Evolutionary conservation across 2,888 invertebrate genomes (phyloP), one percentile per base, ranked within the genome.

Genomic region (Drosophila merina): DNA sequence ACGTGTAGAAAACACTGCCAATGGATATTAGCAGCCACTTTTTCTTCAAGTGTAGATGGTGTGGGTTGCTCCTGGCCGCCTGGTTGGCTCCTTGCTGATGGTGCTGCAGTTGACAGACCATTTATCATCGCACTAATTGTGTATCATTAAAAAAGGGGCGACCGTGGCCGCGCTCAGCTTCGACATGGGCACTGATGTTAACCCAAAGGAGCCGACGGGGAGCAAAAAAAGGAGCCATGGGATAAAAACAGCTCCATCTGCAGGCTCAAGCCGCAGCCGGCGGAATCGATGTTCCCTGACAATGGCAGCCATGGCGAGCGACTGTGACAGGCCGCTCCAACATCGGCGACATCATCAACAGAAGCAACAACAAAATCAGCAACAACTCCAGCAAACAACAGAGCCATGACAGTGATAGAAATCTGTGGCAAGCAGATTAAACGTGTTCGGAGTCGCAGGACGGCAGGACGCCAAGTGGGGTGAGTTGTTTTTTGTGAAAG

Each of bases 91-190:
- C 33, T 51, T 67, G 51, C 31, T 66, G 71, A 62, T 79, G 79
- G 79, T 77, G 76, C 86, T 90, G 89, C 82, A 87, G 86, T 88
- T 90, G 89, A 90, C 90, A 90, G 86, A 87, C 84, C 89, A 90
- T 90, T 90, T 89, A 90, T 90, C 90, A 90, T 87, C 84, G 79
- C 80, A 85, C 90, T 90, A 90, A 90, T 90, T 90, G 90, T 86
- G 89, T 85, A 88, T 89, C 89, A 90, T 90, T 90, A 89, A 89
- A 90, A 77, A 74, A 79, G 66, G 57, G 67, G 72, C 62, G 57
- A 69, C 60, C 44, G 20, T 14, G 20, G 14, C 28, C 57, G 54
- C 38, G 48, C 51, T 26, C 33, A 49, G 33, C 38, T 10, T 38
- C 31, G 50, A 54, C 38, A 50, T 33, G 25, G 70, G 45, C 76